A percentile compares a stretch with the other conserved stretches of the same genome.
Conservation (phyloP, 2,113 vertebrate species). For the Speoplatyrhinus poulsoni region DNA sequence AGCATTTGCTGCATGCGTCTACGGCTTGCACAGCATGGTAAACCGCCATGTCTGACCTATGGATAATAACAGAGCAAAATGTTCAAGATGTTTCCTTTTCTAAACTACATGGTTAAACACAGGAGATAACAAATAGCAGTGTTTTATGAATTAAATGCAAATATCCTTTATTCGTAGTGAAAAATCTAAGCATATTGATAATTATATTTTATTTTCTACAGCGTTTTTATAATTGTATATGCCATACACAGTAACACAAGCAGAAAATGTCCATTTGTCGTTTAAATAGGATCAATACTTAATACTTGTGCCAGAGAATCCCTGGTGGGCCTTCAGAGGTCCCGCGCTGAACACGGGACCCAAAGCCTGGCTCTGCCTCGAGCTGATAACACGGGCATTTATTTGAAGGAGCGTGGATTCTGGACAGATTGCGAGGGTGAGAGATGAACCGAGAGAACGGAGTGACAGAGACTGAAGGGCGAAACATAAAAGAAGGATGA, state of each 20-base stretch:
- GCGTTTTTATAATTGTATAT: neutral
- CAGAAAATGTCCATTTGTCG: neutral
- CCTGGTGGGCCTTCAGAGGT: constrained; percentile 28
- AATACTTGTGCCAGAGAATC: neutral
- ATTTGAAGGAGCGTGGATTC: constrained; percentile 15
- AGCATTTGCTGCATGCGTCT: no score
- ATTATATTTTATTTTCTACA: no score
- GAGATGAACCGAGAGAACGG: constrained; percentile 36
- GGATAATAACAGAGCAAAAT: no score
- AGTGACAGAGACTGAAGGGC: constrained; percentile 25
- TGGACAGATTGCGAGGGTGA: constrained; percentile 39
- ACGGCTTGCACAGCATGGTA: no score
- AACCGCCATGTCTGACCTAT: no score
- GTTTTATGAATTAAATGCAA: no score
- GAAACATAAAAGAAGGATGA: constrained; percentile 7
- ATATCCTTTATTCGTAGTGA: no score
- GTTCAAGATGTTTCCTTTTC: no score
- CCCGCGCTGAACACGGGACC: constrained; percentile 54
- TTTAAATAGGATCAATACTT: constrained; percentile 9
- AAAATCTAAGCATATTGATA: no score
- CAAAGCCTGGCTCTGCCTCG: constrained; percentile 50
- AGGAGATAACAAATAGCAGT: no score
- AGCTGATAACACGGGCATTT: constrained; percentile 59
- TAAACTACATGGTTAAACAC: no score
- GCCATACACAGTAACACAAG: neutral